These are phyloP conservation scores for Zonotrichia leucophrys DNA, from an alignment of 2,113 vertebrate species.

Conservation along the genomic window DNA sequence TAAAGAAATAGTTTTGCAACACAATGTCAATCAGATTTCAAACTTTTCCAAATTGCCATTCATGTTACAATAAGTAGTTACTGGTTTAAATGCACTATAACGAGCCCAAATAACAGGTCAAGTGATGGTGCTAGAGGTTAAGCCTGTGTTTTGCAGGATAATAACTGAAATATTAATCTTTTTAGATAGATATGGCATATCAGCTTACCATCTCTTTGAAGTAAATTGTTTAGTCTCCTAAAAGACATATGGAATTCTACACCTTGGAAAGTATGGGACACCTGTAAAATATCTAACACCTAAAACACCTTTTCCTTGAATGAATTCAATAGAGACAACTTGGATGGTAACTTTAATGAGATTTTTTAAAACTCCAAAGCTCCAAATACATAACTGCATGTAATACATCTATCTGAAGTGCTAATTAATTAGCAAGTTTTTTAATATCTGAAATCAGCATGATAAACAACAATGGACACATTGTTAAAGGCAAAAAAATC, in stretches of 20 bases:
- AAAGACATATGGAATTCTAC: neutral
- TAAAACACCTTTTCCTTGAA: neutral
- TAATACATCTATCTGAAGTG: neutral
- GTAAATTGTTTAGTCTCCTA: neutral
- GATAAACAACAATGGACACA: neutral
- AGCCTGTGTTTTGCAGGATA: neutral
- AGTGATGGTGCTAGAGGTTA: neutral
- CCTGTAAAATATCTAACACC: neutral
- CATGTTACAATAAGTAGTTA: neutral
- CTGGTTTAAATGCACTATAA: neutral
- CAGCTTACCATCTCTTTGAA: neutral
- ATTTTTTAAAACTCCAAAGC: neutral
- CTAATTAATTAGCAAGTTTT: neutral
- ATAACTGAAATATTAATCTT: neutral
- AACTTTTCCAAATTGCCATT: neutral
- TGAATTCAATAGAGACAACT: neutral
- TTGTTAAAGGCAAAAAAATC: neutral
- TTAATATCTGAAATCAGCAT: neutral
- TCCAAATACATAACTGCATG: neutral
- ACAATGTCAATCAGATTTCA: neutral
- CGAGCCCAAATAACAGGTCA: neutral
- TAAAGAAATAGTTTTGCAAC: neutral
- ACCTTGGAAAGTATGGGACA: neutral
- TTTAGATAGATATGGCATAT: neutral
- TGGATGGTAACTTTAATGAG: neutral